Percentiles rank a stretch among this genome's conserved stretches.
Evolutionary conservation across 2,113 vertebrate genomes (phyloP).

Genomic region (Clupea harengus): DNA sequence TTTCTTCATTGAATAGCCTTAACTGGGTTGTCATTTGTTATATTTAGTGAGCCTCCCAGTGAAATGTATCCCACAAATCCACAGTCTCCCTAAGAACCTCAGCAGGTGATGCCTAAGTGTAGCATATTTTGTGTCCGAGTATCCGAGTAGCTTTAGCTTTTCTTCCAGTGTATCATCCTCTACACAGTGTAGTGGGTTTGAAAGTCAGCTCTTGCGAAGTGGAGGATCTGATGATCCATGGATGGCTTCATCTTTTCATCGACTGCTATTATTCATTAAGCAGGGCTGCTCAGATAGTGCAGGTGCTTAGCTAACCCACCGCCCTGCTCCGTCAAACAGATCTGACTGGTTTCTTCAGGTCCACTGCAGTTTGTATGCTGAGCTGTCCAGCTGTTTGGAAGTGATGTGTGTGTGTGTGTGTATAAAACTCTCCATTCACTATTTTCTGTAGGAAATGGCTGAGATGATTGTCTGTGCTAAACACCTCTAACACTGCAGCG

Average conservation of each 20-base stretch:
- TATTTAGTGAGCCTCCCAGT: background rate
- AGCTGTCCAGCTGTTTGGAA: background rate
- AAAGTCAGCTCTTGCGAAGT: background rate
- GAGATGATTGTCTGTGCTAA: background rate
- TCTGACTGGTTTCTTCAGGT: background rate
- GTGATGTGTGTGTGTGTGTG: conserved; percentile 27
- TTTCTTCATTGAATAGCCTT: background rate
- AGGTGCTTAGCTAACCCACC: background rate
- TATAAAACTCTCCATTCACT: background rate
- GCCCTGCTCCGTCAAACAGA: background rate
- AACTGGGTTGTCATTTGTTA: background rate
- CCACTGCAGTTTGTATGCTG: background rate
- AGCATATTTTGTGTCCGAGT: background rate
- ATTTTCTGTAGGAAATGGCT: background rate
- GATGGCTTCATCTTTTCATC: background rate
- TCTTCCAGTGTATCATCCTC: background rate
- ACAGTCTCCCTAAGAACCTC: background rate
- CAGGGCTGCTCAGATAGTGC: background rate
- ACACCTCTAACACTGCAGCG: background rate
- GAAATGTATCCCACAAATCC: background rate
- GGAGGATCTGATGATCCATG: background rate
- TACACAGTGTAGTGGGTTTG: background rate
- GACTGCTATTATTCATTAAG: background rate
- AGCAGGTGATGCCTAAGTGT: background rate
- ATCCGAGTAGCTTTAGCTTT: background rate